These are phyloP conservation scores for Oenanthe melanoleuca DNA, from an alignment of 2,113 vertebrate species.

Conservation along the genomic window DNA sequence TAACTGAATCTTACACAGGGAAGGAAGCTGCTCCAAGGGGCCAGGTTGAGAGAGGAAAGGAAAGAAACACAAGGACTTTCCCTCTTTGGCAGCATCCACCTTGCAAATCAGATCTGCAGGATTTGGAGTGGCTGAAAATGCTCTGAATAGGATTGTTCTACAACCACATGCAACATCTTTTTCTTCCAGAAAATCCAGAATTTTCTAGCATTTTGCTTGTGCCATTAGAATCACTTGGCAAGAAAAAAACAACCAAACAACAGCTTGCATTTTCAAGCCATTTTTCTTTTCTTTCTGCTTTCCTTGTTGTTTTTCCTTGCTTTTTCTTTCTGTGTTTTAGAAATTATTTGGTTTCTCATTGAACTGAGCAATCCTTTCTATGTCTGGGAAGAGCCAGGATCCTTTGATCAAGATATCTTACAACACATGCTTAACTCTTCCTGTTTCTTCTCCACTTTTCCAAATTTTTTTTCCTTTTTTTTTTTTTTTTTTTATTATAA, in stretches of 20 bases:
- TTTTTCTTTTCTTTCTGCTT: not conserved
- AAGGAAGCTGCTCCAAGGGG: not conserved
- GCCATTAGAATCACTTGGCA: not conserved
- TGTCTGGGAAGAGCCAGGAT: not conserved
- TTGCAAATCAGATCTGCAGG: accelerated
- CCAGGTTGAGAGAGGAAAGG: not conserved
- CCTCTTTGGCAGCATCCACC: not conserved
- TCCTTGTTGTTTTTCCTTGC: not conserved
- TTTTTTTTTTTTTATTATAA: not conserved
- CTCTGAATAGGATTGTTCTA: not conserved
- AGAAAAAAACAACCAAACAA: not conserved
- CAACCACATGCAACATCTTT: not conserved
- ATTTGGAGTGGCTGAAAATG: not conserved
- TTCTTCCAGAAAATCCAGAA: not conserved
- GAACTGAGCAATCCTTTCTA: not conserved
- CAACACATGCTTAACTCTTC: not conserved
- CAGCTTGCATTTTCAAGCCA: not conserved
- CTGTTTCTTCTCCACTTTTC: not conserved
- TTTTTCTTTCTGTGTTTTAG: not conserved
- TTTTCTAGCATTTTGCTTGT: not conserved
- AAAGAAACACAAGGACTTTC: not conserved
- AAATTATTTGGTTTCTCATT: not conserved
- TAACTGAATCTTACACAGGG: not conserved
- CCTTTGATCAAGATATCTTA: not conserved
- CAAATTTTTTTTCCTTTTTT: accelerated